Conservation (phyloP, 2,888 invertebrate genomes). For the Agapostemon virescens region DNA sequence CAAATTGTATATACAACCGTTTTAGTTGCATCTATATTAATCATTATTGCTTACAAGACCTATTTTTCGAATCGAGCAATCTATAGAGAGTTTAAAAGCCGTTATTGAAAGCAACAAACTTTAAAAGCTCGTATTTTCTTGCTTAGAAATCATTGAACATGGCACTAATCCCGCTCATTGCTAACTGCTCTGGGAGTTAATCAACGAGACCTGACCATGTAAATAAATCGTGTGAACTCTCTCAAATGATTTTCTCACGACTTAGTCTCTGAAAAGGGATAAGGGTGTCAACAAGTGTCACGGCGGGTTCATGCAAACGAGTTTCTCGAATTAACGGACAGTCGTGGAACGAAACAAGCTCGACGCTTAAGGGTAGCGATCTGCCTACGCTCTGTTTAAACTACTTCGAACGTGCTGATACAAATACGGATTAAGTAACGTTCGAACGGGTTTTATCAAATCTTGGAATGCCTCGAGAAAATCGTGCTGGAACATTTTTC, state of each 20-base stretch:
- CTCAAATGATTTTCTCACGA: not conserved
- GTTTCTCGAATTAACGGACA: not conserved
- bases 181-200: slow-evolving; percentile 46
- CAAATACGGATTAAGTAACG: not conserved
- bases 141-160: slow-evolving; percentile 20
- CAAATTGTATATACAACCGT: too few species aligned
- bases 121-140: not conserved
- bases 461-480: not conserved
- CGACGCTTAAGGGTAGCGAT: not conserved
- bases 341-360: not conserved
- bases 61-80: not conserved
- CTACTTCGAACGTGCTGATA: not conserved
- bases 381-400: not conserved
- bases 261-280: not conserved
- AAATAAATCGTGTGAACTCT: not conserved
- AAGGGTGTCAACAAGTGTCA: slow-evolving; percentile 42
- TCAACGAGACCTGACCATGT: slow-evolving; percentile 22
- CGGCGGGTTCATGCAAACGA: not conserved
- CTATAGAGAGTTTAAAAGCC: not conserved
- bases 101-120: not conserved
- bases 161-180: slow-evolving; percentile 35
- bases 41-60: not conserved
- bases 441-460: not conserved
- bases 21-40: not conserved
- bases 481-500: not conserved